These are phyloP conservation scores for Tenthredo scrophulariae DNA, from an alignment of 2,888 invertebrate species.

Conservation along the genomic window DNA sequence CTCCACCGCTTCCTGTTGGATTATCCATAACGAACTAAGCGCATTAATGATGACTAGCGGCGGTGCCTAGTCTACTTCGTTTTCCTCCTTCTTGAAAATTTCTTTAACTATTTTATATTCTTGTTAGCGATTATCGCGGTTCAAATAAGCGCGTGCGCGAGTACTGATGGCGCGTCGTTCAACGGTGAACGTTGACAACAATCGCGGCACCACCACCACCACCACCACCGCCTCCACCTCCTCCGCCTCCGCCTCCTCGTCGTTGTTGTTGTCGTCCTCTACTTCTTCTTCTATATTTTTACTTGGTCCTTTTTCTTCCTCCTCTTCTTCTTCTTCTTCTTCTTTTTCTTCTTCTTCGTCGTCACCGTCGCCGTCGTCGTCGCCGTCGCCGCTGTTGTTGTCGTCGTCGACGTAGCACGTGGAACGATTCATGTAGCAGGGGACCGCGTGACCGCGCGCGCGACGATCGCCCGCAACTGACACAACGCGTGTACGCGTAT, in stretches of 20 bases:
- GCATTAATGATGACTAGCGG: conserved; percentile 74
- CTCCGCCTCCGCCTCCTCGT: not conserved
- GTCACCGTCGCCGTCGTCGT: not conserved
- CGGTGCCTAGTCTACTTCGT: conserved; percentile 68
- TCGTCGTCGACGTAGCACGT: conserved; percentile 50
- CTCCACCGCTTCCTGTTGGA: conserved; percentile 87
- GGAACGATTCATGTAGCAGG: conserved; percentile 53
- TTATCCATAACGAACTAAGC: conserved; percentile 86
- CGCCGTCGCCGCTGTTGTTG: conserved; percentile 35
- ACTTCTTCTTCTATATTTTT: not conserved
- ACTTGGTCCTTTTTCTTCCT: not conserved
- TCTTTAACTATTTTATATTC: not conserved
- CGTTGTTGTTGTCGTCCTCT: not conserved
- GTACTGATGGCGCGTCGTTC: conserved; percentile 29
- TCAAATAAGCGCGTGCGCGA: conserved; percentile 1
- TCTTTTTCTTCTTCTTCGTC: not conserved
- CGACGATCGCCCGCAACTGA: conserved; percentile 61
- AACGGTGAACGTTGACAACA: conserved; percentile 27
- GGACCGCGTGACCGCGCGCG: conserved; percentile 57
- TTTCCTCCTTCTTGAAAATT: conserved; percentile 76
- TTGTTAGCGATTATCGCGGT: not conserved
- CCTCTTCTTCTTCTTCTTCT: not conserved
- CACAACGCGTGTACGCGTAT: conserved; percentile 20
- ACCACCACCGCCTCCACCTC: not conserved
- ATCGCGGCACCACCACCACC: conserved; percentile 39